Evolutionary conservation across 1,140 invertebrate genomes (phyloP), one percentile per base, ranked within the genome.

Genomic region (Kradibia gibbosae): DNA sequence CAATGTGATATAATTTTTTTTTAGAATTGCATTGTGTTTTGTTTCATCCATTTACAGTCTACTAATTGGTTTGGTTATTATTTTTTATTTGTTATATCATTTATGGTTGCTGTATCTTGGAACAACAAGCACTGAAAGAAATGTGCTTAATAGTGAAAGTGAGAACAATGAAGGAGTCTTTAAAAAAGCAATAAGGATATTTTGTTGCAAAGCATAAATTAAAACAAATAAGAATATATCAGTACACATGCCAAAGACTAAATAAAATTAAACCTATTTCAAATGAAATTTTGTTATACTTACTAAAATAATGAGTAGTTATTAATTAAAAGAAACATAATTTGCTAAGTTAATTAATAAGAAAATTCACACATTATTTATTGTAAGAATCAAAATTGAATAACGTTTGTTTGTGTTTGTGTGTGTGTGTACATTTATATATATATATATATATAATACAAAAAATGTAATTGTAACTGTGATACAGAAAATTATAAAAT

Each of bases 21-120:
- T 83, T 85, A 91, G 90, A 84, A 88, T 91, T 39, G 89, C 91
- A 22, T 82, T 92, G 57, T 91, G 89, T 82, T 91, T 92, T 86
- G 87, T 92, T 71, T 90, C 90, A 8, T 88, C 88, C n/a, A 84
- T 92, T 34, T 92, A 92, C 80, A 90, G 91, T 82, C 65, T 91
- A 28, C 48, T 91, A 0, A 84, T 91, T 57, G 91, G 90, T 42
- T 42, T 88, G 57, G 82, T 91, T 45, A 82, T 91, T 45, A 65
- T 90, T 31, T 85, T 83, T 76, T 91, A 89, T 78, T 86, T 92
- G 17, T 31, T 90, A 15, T 91, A 90, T 78, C 91, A 91, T 82
- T 80, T 91, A 10, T 91, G 88, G 88, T 74, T 91, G 15, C 84
- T 90, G 39, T 90, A 86, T 71, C 83, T 88, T 36, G 88, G 89